Conservation (phyloP, 1,140 invertebrate genomes). For the Carposina sasakii region DNA sequence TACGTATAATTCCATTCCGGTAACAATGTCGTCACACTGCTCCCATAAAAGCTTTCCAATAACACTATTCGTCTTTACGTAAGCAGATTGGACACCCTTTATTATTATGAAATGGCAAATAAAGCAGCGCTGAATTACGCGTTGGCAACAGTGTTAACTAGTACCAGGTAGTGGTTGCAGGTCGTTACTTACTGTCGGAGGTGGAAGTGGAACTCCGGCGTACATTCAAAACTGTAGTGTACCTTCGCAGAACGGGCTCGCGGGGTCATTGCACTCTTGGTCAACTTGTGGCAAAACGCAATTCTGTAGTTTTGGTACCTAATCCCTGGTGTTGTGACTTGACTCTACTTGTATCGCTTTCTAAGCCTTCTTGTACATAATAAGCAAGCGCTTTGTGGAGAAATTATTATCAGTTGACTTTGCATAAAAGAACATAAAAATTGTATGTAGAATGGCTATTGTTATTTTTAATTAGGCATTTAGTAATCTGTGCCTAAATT, state of each 20-base stretch:
- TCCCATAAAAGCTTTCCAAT: too few relatives aligned
- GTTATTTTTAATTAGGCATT: too few relatives aligned
- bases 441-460: too few relatives aligned
- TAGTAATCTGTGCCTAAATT: too few relatives aligned
- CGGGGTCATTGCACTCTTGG: slow-evolving; percentile 40
- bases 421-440: slow-evolving; percentile 45
- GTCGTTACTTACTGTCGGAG: neutral
- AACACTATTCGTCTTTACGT: too few relatives aligned
- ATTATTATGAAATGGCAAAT: too few relatives aligned
- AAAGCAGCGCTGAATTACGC: too few relatives aligned
- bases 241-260: slow-evolving; percentile 32
- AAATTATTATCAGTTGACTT: slow-evolving; percentile 53
- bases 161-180: too few relatives aligned
- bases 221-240: slow-evolving; percentile 20
- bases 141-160: too few relatives aligned
- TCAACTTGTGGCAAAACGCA: slow-evolving; percentile 35
- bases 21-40: slow-evolving; percentile 15
- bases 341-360: slow-evolving; percentile 53
- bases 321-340: slow-evolving; percentile 27
- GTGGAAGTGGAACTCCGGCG: slow-evolving; percentile 26
- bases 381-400: slow-evolving; percentile 58
- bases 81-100: too few relatives aligned
- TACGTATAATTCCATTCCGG: slow-evolving; percentile 48
- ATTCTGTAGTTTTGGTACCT: slow-evolving; percentile 36
- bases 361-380: slow-evolving; percentile 54